Evolutionary conservation across 2,797 vertebrate genomes (phyloP).

Genomic region (Lacerta bilineata): DNA sequence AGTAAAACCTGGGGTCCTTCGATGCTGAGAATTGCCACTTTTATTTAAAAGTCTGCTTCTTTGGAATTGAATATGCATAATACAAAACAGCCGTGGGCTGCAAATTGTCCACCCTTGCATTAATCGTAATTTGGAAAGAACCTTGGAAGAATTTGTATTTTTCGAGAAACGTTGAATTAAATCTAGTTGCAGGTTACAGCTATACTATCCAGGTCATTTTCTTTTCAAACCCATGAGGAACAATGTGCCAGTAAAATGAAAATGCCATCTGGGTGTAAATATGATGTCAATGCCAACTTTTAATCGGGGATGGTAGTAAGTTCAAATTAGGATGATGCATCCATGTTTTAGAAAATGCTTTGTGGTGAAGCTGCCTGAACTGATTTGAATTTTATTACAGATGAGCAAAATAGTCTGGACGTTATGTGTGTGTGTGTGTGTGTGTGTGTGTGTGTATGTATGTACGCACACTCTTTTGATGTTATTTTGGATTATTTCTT

Average conservation of each 20-base stretch:
- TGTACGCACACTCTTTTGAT: constrained; percentile 54
- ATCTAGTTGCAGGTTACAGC: constrained; percentile 68
- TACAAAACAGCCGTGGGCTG: background rate
- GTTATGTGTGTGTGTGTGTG: constrained; percentile 29
- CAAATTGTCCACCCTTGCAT: background rate
- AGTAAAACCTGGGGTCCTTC: background rate
- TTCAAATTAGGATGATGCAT: constrained; percentile 74
- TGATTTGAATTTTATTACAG: constrained; percentile 79
- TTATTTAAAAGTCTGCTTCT: background rate
- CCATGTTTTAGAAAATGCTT: constrained; percentile 76
- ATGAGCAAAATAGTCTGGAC: constrained; percentile 70
- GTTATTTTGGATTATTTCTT: constrained; percentile 60
- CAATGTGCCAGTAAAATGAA: constrained; percentile 78
- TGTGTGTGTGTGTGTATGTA: background rate
- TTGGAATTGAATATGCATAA: background rate
- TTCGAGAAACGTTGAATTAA: constrained; percentile 44
- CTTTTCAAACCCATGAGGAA: constrained; percentile 75
- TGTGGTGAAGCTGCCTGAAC: constrained; percentile 70
- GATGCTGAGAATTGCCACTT: background rate
- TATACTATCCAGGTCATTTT: constrained; percentile 62
- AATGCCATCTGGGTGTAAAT: constrained; percentile 81
- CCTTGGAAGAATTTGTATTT: constrained; percentile 40
- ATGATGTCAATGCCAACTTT: constrained; percentile 78
- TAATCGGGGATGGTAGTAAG: constrained; percentile 73
- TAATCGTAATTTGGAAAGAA: constrained; percentile 9